Evolutionary conservation across 2,113 vertebrate genomes (phyloP), one percentile per base, ranked within the genome.

Genomic region (Chinchilla lanigera): DNA sequence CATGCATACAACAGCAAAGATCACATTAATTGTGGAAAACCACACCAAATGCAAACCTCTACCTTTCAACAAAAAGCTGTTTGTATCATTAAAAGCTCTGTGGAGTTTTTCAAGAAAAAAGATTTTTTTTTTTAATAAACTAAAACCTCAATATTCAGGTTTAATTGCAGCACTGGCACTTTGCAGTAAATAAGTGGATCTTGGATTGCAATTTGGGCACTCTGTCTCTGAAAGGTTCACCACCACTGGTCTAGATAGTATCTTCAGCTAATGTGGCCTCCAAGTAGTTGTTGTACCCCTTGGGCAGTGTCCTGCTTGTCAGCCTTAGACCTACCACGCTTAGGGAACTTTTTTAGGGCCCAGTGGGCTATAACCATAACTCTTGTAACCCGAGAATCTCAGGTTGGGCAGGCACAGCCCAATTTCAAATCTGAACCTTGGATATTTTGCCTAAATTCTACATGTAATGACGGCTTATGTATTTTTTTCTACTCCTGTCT

Each of bases 381-480:
- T 85, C n/a, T 7, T 41, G 17, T 60, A 96, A 71, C 6, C 56
- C 7, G 20, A 78, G 63, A 90, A 73, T 90, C 82, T 90, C 38
- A 63, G 60, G 2, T 58, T 87, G 38, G 60, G 33, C 78, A 58
- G 5, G 54, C n/a, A 54, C 9, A 26, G 41, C 47, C n/a, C 44
- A 77, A 80, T 93, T 60, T 22, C 47, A 96, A 54, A 61, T 80
- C 24, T 73, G 92, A 85, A 90, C 35, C 61, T 54, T 88, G n/a
- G 38, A 41, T 38, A 47, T 80, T 87, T 8, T 77, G 71, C 47
- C 28, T 94, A 77, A 94, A 67, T 11, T 61, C 52, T 71, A 87
- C 17, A 50, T 87, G 91, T 47, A 58, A 13, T 92, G 38, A 63
- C 26, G 35, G 20, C 28, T 84, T 56, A 19, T 52, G 73, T 19